A percentile compares a stretch with the other conserved stretches of the same genome.
phyloP scores from a whole-genome alignment of 2,113 vertebrate species.

The Ochotona curzoniae region DNA sequence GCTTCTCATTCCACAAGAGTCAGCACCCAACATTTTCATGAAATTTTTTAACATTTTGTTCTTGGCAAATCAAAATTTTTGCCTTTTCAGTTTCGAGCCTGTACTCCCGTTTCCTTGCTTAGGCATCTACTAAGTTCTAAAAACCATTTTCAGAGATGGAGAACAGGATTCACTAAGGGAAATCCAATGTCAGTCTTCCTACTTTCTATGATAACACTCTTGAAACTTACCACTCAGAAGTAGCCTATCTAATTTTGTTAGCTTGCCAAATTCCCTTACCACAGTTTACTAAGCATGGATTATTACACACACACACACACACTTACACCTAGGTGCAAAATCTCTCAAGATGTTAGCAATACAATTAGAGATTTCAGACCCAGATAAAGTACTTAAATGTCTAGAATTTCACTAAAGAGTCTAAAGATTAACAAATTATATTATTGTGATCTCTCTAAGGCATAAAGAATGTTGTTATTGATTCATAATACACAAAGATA shows the following conservation, averaged over 20 bases:
- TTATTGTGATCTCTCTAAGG: background rate
- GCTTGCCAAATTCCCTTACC: background rate
- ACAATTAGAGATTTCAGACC: background rate
- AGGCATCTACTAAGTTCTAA: background rate
- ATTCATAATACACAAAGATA: background rate
- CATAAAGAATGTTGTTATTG: background rate
- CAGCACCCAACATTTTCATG: background rate
- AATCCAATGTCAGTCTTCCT: background rate
- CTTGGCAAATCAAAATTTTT: background rate
- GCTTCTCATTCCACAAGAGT: background rate
- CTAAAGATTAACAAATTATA: background rate
- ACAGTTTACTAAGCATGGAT: background rate
- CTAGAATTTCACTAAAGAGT: background rate
- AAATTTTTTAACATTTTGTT: background rate
- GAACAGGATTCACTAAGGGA: background rate
- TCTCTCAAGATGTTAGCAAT: background rate
- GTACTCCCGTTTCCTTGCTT: background rate
- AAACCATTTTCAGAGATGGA: background rate
- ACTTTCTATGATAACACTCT: background rate
- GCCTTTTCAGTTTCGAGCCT: background rate
- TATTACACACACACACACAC: background rate
- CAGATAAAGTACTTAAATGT: background rate
- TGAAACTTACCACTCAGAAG: constrained; percentile 7
- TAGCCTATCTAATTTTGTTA: background rate
- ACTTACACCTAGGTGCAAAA: background rate